These are phyloP conservation scores for Sarcophaga bullata DNA, from an alignment of 1,140 invertebrate species.

Conservation along the genomic window DNA sequence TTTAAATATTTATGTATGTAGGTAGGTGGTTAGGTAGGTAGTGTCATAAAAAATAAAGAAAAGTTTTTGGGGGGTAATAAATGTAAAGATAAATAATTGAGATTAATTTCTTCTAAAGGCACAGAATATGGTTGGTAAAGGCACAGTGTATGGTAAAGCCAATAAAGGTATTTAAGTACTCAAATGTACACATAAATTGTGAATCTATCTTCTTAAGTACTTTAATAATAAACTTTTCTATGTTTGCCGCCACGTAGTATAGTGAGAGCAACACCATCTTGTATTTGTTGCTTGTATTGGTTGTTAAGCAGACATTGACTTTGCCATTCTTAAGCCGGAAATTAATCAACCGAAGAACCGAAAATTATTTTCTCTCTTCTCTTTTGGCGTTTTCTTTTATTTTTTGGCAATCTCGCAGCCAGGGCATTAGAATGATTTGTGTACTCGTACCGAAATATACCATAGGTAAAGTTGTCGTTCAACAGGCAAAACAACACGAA, in stretches of 20 bases:
- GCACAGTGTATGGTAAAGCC: not conserved
- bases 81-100: constrained; percentile 1
- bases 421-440: not conserved
- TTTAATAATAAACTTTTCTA: not conserved
- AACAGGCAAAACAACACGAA: not conserved
- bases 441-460: not conserved
- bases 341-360: constrained; percentile 37
- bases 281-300: not conserved
- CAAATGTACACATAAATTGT: not conserved
- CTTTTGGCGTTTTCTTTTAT: no score
- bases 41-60: not conserved
- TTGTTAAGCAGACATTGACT: not conserved
- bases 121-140: not conserved
- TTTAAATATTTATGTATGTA: not conserved
- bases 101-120: not conserved
- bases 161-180: not conserved
- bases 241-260: not conserved
- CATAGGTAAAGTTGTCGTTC: not conserved
- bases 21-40: no score
- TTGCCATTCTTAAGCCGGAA: constrained; percentile 21
- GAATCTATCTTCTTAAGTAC: not conserved
- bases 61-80: not conserved
- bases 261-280: not conserved
- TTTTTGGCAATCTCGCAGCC: constrained; percentile 26
- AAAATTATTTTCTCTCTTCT: constrained; percentile 19